These are phyloP conservation scores for Blastobasis lacticolella DNA, from an alignment of 2,888 invertebrate genomes.

Conservation along the genomic window DNA sequence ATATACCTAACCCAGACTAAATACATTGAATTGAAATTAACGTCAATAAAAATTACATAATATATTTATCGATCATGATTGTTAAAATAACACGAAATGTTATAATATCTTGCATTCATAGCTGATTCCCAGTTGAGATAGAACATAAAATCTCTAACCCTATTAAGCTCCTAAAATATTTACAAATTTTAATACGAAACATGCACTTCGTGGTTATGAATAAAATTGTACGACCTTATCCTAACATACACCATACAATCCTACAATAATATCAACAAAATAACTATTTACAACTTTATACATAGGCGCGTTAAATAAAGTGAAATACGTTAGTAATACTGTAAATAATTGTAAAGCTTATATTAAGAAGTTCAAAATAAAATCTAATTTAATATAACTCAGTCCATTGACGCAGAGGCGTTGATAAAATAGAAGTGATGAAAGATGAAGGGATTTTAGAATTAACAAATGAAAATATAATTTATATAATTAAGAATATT, in stretches of 20 bases:
- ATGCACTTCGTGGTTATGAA: too few species aligned
- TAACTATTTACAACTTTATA: slow-evolving; percentile 62
- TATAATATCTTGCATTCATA: slow-evolving; percentile 3
- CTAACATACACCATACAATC: not conserved
- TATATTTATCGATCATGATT: not conserved
- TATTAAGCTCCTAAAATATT: slow-evolving; percentile 20
- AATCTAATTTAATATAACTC: slow-evolving; percentile 32
- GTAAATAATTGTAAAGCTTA: slow-evolving; percentile 69
- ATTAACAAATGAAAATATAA: too few species aligned
- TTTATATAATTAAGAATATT: too few species aligned
- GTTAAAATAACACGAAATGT: not conserved
- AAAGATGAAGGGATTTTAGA: too few species aligned
- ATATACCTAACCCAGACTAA: slow-evolving; percentile 17
- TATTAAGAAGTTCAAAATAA: slow-evolving; percentile 31
- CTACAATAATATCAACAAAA: slow-evolving; percentile 34
- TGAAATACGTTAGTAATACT: slow-evolving; percentile 72
- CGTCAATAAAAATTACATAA: not conserved
- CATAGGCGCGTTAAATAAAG: slow-evolving; percentile 36
- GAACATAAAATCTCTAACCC: slow-evolving; percentile 50
- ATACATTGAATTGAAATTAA: not conserved
- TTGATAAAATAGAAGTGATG: not conserved
- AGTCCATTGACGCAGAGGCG: slow-evolving; percentile 30
- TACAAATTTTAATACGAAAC: slow-evolving; percentile 18
- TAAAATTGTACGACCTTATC: slow-evolving; percentile 3
- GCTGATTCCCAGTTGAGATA: slow-evolving; percentile 54